Evolutionary conservation across 2,113 vertebrate genomes (phyloP).

Genomic region (Chlorodrepanis virens): DNA sequence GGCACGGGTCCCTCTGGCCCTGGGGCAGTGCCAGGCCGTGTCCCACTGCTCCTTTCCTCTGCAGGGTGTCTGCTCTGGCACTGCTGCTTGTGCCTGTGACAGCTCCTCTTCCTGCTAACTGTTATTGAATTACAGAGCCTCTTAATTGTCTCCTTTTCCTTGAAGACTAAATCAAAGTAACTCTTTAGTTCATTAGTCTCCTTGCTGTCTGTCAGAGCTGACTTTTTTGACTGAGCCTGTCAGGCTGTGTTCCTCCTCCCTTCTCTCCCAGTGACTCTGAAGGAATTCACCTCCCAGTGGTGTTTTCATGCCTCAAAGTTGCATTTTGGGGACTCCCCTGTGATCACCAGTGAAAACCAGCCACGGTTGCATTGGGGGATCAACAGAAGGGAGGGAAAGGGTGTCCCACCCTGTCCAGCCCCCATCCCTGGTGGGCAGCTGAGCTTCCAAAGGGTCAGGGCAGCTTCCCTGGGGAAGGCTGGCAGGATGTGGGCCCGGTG

Average conservation of each 20-base stretch:
- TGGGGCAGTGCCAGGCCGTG: fast-evolving
- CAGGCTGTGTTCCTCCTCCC: neutral
- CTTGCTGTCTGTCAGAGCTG: constrained; percentile 34
- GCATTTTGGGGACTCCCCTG: neutral
- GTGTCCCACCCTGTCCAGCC: neutral
- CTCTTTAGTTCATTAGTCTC: constrained; percentile 29
- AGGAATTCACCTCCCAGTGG: neutral
- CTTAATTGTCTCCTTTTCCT: constrained; percentile 46
- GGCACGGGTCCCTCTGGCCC: fast-evolving
- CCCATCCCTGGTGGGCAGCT: neutral
- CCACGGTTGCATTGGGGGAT: fast-evolving
- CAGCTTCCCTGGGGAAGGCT: neutral
- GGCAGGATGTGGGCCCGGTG: neutral
- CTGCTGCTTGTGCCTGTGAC: neutral
- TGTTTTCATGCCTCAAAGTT: neutral
- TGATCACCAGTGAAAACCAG: fast-evolving
- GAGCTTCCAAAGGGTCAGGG: neutral
- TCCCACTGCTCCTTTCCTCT: neutral
- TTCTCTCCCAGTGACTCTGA: neutral
- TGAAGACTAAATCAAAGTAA: constrained; percentile 62
- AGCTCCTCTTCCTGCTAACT: constrained; percentile 32
- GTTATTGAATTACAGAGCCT: constrained; percentile 41
- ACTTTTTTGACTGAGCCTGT: constrained; percentile 42
- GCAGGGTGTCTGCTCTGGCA: neutral
- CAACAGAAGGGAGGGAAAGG: fast-evolving